A percentile compares a stretch with the other conserved stretches of the same genome.
phyloP scores from a whole-genome alignment of 2,113 vertebrate species.

The Microcebus ravelobensis region DNA sequence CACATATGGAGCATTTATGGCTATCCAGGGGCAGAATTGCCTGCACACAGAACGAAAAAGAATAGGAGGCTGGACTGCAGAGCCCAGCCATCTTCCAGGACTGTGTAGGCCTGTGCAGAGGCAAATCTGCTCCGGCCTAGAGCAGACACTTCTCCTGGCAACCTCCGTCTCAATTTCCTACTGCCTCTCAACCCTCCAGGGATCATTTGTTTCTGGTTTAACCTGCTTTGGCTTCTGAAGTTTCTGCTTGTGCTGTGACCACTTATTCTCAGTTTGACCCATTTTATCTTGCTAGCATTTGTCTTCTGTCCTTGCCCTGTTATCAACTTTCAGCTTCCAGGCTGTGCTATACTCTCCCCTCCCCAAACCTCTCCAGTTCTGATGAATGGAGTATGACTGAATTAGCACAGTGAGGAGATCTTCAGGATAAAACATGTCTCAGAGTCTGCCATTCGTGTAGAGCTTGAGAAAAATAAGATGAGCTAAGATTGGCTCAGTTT shows the following conservation, averaged over 20 bases:
- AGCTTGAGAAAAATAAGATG: not conserved
- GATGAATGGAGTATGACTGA: not conserved
- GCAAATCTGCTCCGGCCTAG: fast-evolving
- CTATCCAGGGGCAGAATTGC: not conserved
- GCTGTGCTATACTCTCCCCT: not conserved
- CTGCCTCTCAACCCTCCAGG: not conserved
- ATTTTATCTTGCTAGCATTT: not conserved
- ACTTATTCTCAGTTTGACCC: not conserved
- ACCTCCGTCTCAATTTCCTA: not conserved
- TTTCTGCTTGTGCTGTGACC: not conserved
- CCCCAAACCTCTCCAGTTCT: too few relatives aligned
- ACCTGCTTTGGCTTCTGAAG: not conserved
- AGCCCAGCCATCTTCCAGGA: not conserved
- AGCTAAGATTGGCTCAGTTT: not conserved
- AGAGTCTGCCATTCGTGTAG: not conserved
- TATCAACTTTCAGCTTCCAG: not conserved
- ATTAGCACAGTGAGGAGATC: not conserved
- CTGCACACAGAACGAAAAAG: not conserved
- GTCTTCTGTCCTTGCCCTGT: not conserved
- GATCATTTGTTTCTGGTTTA: not conserved
- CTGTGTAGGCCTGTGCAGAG: fast-evolving
- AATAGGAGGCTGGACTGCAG: not conserved
- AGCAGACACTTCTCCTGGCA: not conserved
- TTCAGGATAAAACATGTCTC: not conserved
- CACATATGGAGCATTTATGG: not conserved